Conservation (phyloP, 2,797 vertebrate genomes). For the Protonibea diacanthus region DNA sequence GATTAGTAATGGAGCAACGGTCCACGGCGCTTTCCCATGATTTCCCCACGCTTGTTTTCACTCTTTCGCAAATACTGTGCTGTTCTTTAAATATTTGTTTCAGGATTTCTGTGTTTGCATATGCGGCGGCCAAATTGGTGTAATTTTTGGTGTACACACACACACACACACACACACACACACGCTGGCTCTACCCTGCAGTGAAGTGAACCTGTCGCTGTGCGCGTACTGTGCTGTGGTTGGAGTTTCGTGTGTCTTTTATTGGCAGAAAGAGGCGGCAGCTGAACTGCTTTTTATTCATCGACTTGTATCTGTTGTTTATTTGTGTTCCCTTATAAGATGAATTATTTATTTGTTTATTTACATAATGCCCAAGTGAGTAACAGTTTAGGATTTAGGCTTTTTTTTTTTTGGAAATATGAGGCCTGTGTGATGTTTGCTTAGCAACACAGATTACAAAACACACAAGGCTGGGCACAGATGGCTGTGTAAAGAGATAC, state of each 20-base stretch:
- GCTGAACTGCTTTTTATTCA: background rate
- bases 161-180: background rate
- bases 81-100: background rate
- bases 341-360: slow-evolving; percentile 7
- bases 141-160: background rate
- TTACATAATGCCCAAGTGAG: background rate
- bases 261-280: slow-evolving; percentile 1
- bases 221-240: background rate
- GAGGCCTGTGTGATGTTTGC: slow-evolving; percentile 35
- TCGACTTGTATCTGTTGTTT: slow-evolving; percentile 4
- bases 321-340: slow-evolving; percentile 1
- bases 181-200: background rate
- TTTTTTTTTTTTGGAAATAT: slow-evolving; percentile 5
- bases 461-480: slow-evolving; percentile 51
- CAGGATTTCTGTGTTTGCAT: background rate
- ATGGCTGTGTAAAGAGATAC: slow-evolving; percentile 59
- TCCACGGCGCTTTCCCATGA: too few species aligned
- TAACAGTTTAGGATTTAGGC: slow-evolving; percentile 17
- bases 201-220: background rate
- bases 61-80: background rate
- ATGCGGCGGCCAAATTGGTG: background rate
- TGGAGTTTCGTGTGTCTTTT: background rate
- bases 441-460: slow-evolving; percentile 50
- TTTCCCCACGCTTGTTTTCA: background rate
- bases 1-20: too few species aligned